Conservation (phyloP, 2,797 vertebrate species). For the Dromococcyx pavoninus region DNA sequence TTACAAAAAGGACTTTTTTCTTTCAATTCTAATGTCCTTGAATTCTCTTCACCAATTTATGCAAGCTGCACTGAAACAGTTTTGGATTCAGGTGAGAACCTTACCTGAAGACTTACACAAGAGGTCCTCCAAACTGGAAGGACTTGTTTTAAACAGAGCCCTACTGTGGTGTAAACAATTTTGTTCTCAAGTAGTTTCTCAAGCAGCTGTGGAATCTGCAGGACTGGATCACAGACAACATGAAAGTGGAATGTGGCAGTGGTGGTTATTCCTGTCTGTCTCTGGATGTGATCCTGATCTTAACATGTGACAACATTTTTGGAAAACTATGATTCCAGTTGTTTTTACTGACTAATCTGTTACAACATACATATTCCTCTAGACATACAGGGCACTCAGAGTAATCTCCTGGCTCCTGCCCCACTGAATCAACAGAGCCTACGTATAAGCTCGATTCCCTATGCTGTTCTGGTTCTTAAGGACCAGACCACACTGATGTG, state of each 20-base stretch:
- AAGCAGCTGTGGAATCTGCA: conserved; percentile 31
- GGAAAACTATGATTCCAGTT: background rate
- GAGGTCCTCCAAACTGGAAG: background rate
- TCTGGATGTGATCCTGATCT: background rate
- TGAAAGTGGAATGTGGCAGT: conserved; percentile 1
- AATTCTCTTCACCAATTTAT: background rate
- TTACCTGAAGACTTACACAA: background rate
- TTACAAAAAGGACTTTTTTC: background rate
- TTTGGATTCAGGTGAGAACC: background rate
- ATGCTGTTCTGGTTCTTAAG: background rate
- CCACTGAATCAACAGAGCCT: background rate
- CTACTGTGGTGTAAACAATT: background rate
- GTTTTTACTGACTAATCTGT: background rate
- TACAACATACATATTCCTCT: background rate
- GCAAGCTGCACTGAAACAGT: background rate
- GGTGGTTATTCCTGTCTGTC: conserved; percentile 22
- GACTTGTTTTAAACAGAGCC: background rate
- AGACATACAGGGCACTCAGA: background rate
- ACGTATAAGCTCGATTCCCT: background rate
- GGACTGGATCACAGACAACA: background rate
- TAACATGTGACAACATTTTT: background rate
- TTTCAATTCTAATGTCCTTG: background rate
- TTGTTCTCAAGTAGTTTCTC: background rate
- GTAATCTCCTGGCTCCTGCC: background rate
- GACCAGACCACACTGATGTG: too few relatives aligned